Conservation (phyloP, 2,888 invertebrate species). For the Alloscopus bannaensis region DNA sequence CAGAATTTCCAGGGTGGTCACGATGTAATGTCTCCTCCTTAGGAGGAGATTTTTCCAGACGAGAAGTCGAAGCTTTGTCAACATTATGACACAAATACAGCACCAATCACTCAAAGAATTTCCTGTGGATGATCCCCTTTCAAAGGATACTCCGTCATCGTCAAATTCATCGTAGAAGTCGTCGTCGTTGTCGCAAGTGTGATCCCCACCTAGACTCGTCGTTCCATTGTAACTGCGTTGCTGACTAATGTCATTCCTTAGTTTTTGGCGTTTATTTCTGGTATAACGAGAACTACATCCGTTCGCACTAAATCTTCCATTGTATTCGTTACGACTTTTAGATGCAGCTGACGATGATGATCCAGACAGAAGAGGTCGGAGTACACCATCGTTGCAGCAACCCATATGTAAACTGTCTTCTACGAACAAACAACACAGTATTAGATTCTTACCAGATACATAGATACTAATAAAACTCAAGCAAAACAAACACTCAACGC, state of each 20-base stretch:
- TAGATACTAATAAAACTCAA: too few relatives aligned
- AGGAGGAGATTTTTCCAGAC: constrained; percentile 73
- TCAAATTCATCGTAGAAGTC: constrained; percentile 40
- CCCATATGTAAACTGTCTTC: constrained; percentile 27
- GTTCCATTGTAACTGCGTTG: constrained; percentile 24
- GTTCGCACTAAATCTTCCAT: too few relatives aligned
- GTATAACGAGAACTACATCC: constrained; percentile 37
- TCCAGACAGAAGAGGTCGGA: constrained; percentile 67
- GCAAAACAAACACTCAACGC: too few relatives aligned
- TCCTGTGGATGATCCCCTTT: constrained; percentile 10
- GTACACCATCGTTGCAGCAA: constrained; percentile 69
- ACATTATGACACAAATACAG: constrained; percentile 18
- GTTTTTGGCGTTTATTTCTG: constrained; percentile 28
- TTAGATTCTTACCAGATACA: too few relatives aligned
- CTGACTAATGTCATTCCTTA: constrained; percentile 21
- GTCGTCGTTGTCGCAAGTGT: constrained; percentile 30
- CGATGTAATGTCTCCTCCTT: constrained; percentile 71
- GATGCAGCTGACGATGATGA: constrained; percentile 43
- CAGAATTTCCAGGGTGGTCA: constrained; percentile 72
- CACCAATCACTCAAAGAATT: constrained; percentile 18
- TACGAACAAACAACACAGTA: background rate
- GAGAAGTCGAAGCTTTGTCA: constrained; percentile 67
- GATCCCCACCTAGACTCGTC: too few relatives aligned
- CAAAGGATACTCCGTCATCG: constrained; percentile 40
- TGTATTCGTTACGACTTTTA: constrained; percentile 30